phyloP scores from a whole-genome alignment of 2,888 invertebrate genomes.

The Pogonocherus hispidulus region DNA sequence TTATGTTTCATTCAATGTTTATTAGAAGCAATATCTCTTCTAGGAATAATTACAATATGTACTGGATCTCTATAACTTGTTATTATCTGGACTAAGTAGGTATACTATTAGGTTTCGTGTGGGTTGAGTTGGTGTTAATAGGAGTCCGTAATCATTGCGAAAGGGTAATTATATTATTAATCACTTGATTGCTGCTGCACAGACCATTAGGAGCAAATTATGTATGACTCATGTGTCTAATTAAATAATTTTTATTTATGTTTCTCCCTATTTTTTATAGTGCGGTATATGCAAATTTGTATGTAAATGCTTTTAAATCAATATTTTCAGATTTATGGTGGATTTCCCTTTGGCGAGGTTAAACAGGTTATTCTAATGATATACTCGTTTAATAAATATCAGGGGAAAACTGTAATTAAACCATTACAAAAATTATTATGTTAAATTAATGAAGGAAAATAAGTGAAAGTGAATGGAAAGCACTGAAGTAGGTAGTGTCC shows the following conservation, averaged over 20 bases:
- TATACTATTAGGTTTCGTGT: too few relatives aligned
- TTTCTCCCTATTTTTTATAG: not conserved
- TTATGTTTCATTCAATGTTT: too few relatives aligned
- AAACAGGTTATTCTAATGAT: not conserved
- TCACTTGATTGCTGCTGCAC: not conserved
- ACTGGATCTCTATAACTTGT: too few relatives aligned
- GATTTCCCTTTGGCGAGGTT: not conserved
- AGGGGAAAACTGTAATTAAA: not conserved
- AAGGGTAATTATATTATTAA: not conserved
- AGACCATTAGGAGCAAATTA: conserved; percentile 4
- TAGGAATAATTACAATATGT: too few relatives aligned
- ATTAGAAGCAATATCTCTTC: too few relatives aligned
- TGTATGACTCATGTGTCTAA: not conserved
- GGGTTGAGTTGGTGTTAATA: not conserved
- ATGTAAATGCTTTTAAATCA: not conserved
- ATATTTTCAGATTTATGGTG: not conserved
- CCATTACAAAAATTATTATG: not conserved
- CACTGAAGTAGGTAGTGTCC: too few relatives aligned
- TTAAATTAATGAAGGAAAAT: not conserved
- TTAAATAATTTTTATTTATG: not conserved
- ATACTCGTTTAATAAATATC: not conserved
- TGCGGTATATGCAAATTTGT: not conserved
- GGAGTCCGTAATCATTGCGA: not conserved
- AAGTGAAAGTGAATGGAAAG: conserved; percentile 13
- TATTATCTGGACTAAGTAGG: too few relatives aligned